Percentiles rank a stretch among this genome's conserved stretches.
These are phyloP conservation scores for Rhombomys opimus DNA, from an alignment of 2,113 vertebrate genomes.

Conservation along the genomic window DNA sequence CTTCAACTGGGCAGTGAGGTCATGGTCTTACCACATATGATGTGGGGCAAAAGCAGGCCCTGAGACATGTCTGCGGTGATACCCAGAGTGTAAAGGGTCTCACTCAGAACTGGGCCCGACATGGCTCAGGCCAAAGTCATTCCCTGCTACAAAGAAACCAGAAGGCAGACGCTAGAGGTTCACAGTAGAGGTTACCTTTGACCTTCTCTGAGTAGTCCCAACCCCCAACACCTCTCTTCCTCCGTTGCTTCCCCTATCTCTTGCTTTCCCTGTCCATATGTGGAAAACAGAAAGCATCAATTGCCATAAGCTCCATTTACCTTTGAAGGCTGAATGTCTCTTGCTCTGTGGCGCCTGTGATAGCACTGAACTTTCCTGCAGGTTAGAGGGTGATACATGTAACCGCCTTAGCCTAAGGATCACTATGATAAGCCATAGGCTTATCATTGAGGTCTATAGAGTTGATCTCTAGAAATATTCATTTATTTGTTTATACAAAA, in stretches of 20 bases:
- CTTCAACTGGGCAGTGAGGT: background rate
- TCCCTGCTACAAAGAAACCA: background rate
- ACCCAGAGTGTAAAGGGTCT: background rate
- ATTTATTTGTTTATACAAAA: background rate
- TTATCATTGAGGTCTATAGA: background rate
- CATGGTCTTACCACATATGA: background rate
- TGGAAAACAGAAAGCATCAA: background rate
- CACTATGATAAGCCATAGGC: background rate
- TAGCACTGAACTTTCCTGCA: background rate
- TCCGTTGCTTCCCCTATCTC: background rate
- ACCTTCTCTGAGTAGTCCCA: background rate
- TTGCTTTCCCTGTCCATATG: background rate
- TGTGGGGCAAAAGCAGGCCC: background rate
- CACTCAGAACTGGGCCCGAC: background rate
- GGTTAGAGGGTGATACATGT: no score
- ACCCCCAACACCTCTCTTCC: background rate
- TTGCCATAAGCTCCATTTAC: background rate
- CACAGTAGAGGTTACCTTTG: background rate
- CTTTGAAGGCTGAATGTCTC: background rate
- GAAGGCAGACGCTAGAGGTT: background rate
- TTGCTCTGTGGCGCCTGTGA: background rate
- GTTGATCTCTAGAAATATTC: background rate
- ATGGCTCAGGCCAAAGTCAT: background rate
- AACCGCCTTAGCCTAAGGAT: background rate
- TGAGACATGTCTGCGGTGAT: background rate